Evolutionary conservation across 2,797 vertebrate species (phyloP), one percentile per base, ranked within the genome.

Genomic region (Chaunax sp.): DNA sequence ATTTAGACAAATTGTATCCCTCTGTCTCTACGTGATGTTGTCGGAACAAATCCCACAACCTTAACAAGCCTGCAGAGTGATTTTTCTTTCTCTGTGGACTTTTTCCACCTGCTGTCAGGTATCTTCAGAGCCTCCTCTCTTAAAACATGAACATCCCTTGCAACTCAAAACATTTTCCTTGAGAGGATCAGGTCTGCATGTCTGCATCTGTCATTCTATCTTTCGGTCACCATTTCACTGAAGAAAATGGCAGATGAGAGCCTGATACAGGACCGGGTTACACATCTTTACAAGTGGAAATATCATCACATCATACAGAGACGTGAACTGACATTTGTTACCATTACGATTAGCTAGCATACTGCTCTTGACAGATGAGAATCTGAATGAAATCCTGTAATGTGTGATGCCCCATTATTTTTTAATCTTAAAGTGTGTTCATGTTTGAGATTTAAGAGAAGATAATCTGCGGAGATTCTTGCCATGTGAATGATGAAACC

Each of bases 21-120:
- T 41, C 37, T 41, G 4, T 22, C 44, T 9, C 28, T 30, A 9
- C 12, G 33, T 35, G 33, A 8, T 40, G 30, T 37, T 33, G 22
- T 67, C 16, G 4, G 47, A 85, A 77, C 65, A 59, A 52, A 59
- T 64, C 68, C 53, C 60, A 61, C 37, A 64, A 64, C 64, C 65
- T 63, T 72, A 78, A 86, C 65, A 77, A 83, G 70, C 55, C 53
- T 44, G 73, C 64, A 78, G 62, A 78, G 64, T 53, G 16, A 51
- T 65, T 72, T 44, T 19, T 38, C 41, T 55, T 53, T 53, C 68
- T 82, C 68, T 63, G 61, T 54, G 55, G 59, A 74, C 75, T 83
- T 40, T 75, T 83, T 78, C 75, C 57, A 72, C 7, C 73, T 83
- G 75, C 69, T 84, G 80, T 74, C 81, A 87, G 77, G 67, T 69